phyloP scores from a whole-genome alignment of 2,888 invertebrate genomes.

The Patella caerulea region DNA sequence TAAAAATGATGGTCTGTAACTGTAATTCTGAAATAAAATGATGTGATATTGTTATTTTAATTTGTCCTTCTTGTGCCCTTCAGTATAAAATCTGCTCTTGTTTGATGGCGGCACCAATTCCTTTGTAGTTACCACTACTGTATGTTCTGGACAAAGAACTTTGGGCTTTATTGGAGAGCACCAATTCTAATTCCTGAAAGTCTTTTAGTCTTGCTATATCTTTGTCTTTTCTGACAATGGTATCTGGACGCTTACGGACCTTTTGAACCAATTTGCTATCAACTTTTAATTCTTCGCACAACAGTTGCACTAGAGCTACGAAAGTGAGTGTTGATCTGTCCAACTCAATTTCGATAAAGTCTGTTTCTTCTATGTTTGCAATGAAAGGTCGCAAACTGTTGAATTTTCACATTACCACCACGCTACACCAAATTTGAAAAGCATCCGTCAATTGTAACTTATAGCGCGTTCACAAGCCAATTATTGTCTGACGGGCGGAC shows the following conservation, averaged over 20 bases:
- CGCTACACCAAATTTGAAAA: too few species aligned
- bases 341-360: constrained; percentile 80
- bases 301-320: constrained; percentile 74
- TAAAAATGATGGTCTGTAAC: too few species aligned
- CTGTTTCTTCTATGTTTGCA: constrained; percentile 76
- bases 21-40: too few species aligned
- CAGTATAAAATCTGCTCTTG: constrained; percentile 57
- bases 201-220: constrained; percentile 77
- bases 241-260: constrained; percentile 79
- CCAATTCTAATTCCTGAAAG: constrained; percentile 79
- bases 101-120: constrained; percentile 34
- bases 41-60: too few species aligned
- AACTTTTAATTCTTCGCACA: constrained; percentile 78
- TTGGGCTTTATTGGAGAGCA: constrained; percentile 67
- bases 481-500: too few species aligned
- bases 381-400: too few species aligned
- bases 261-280: constrained; percentile 73
- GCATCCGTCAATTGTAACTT: too few species aligned
- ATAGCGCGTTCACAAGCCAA: too few species aligned
- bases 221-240: constrained; percentile 78
- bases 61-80: background rate
- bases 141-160: constrained; percentile 56
- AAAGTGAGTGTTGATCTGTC: constrained; percentile 76
- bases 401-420: too few species aligned
- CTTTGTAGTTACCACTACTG: constrained; percentile 27